These are phyloP conservation scores for Cryptus viduatorius DNA, from an alignment of 2,888 invertebrate genomes.

Conservation along the genomic window DNA sequence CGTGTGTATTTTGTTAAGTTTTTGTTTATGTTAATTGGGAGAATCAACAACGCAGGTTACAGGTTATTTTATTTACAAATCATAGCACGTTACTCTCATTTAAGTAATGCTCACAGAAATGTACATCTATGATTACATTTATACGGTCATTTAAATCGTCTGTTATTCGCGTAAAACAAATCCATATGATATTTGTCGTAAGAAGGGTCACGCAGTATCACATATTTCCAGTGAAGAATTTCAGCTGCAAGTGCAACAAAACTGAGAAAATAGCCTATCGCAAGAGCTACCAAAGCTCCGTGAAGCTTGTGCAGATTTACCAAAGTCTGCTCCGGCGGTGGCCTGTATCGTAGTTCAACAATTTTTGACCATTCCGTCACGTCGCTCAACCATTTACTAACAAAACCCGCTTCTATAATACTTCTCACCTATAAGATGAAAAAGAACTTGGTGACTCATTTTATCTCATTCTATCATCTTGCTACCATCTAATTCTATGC, in stretches of 20 bases:
- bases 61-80: constrained; percentile 1
- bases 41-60: neutral
- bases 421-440: constrained; percentile 85
- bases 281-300: constrained; percentile 91
- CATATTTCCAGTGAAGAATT: constrained; percentile 88
- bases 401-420: constrained; percentile 91
- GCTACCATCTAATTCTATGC: no score
- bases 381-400: constrained; percentile 92
- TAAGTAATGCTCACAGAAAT: neutral
- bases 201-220: constrained; percentile 89
- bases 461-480: no score
- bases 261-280: constrained; percentile 89
- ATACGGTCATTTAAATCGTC: constrained; percentile 23
- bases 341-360: constrained; percentile 85
- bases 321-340: constrained; percentile 89
- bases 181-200: constrained; percentile 90
- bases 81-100: neutral
- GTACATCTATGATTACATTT: neutral
- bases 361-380: constrained; percentile 88
- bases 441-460: neutral
- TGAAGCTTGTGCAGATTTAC: constrained; percentile 92
- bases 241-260: constrained; percentile 87
- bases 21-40: neutral
- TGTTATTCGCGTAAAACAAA: constrained; percentile 84
- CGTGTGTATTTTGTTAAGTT: neutral